These are phyloP conservation scores for Camponotus fellah DNA, from an alignment of 2,888 invertebrate genomes.

Conservation along the genomic window DNA sequence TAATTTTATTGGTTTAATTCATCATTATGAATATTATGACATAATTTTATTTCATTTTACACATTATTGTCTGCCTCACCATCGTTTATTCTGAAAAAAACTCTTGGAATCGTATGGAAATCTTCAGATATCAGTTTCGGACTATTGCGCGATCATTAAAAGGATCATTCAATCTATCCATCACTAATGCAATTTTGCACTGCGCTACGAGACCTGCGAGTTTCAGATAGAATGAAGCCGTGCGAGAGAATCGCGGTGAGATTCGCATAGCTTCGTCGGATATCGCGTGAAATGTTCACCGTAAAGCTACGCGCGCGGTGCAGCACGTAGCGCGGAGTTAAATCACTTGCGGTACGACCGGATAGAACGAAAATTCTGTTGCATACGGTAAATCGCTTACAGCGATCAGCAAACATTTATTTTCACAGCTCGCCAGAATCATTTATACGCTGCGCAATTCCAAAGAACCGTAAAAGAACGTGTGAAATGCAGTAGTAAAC, in stretches of 20 bases:
- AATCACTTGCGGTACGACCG: constrained; percentile 43
- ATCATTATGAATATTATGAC: neutral
- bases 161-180: constrained; percentile 36
- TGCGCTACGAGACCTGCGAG: constrained; percentile 12
- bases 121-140: neutral
- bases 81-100: neutral
- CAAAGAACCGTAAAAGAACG: neutral
- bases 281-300: constrained; percentile 49
- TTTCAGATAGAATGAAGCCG: constrained; percentile 51
- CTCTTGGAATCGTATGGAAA: neutral
- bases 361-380: constrained; percentile 47
- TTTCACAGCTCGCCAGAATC: constrained; percentile 30
- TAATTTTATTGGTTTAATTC: neutral
- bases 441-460: neutral
- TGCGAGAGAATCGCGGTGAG: constrained; percentile 46
- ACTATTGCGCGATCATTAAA: neutral
- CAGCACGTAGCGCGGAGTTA: constrained; percentile 40
- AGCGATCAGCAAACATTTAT: constrained; percentile 47
- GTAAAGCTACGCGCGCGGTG: constrained; percentile 38
- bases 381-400: constrained; percentile 52
- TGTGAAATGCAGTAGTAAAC: neutral
- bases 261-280: constrained; percentile 44
- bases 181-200: constrained; percentile 34
- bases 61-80: neutral
- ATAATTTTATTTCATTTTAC: neutral